A percentile compares a stretch with the other conserved stretches of the same genome.
Conservation (phyloP, 1,140 invertebrate species). For the Diprion similis region DNA sequence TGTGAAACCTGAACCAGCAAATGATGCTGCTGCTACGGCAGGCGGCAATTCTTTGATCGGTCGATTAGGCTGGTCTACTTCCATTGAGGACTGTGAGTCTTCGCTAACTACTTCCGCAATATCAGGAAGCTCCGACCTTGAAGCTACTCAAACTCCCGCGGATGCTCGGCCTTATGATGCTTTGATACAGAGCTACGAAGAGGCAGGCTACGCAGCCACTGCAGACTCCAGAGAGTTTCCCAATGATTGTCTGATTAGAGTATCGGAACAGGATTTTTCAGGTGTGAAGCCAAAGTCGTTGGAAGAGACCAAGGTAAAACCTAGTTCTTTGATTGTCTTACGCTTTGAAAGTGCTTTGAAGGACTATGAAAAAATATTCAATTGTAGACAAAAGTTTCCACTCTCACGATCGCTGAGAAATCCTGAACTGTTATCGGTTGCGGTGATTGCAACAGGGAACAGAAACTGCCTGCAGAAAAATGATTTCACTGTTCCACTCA, state of each 20-base stretch:
- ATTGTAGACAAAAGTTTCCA: no score
- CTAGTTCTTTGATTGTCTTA: background rate
- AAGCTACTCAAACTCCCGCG: conserved; percentile 41
- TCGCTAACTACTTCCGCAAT: conserved; percentile 46
- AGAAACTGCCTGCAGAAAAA: background rate
- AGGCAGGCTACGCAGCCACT: conserved; percentile 59
- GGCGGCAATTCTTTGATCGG: conserved; percentile 73
- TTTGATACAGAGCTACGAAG: conserved; percentile 62
- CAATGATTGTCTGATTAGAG: conserved; percentile 51
- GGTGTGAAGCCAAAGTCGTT: conserved; percentile 18
- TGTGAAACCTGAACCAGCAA: conserved; percentile 30
- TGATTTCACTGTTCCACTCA: background rate
- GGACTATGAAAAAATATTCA: no score
- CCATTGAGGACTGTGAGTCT: conserved; percentile 65
- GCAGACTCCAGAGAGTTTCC: conserved; percentile 70
- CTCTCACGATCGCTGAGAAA: no score
- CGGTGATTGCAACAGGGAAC: background rate
- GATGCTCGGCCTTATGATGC: conserved; percentile 61
- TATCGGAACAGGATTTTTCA: conserved; percentile 18
- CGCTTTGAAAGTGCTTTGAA: no score
- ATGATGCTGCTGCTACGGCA: conserved; percentile 28
- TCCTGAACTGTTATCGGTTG: no score
- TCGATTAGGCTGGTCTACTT: conserved; percentile 73
- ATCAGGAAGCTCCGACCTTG: conserved; percentile 37
- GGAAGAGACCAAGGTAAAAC: conserved; percentile 24